phyloP scores from a whole-genome alignment of 2,888 invertebrate species.

The Drosophila subsilvestris region DNA sequence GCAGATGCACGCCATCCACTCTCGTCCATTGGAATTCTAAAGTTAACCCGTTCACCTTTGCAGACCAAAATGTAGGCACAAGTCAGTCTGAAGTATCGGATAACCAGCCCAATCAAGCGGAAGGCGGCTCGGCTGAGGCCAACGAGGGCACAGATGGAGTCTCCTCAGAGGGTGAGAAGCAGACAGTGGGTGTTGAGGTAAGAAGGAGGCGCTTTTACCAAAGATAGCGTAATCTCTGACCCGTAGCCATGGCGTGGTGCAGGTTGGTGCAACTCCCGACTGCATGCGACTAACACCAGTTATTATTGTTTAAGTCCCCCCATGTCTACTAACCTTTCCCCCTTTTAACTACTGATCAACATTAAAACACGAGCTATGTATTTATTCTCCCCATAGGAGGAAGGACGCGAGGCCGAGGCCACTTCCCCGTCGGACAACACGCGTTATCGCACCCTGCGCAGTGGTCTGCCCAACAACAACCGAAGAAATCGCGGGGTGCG shows the following conservation, averaged over 20 bases:
- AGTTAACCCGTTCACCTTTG: not conserved
- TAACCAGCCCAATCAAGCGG: constrained; percentile 80
- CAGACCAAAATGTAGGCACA: constrained; percentile 83
- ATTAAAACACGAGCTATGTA: not conserved
- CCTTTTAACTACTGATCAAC: not conserved
- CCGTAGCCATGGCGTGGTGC: not conserved
- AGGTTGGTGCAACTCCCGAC: not conserved
- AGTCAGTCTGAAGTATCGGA: constrained; percentile 84
- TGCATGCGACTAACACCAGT: not conserved
- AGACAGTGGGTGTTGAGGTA: constrained; percentile 84
- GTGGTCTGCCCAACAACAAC: constrained; percentile 65
- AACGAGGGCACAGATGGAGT: constrained; percentile 85
- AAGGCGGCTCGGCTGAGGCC: constrained; percentile 79
- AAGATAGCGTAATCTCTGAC: not conserved
- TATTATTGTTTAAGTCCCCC: not conserved
- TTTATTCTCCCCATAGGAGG: constrained; percentile 85
- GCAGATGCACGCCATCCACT: not conserved
- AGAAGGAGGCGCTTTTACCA: constrained; percentile 22
- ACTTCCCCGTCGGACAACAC: constrained; percentile 87
- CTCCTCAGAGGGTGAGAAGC: constrained; percentile 88
- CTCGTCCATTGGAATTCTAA: no score
- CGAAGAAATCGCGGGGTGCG: not conserved
- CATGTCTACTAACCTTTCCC: not conserved
- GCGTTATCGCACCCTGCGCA: constrained; percentile 83
- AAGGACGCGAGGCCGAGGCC: constrained; percentile 93